Evolutionary conservation across 2,113 vertebrate species (phyloP).

Genomic region (Dermatemys mawii): DNA sequence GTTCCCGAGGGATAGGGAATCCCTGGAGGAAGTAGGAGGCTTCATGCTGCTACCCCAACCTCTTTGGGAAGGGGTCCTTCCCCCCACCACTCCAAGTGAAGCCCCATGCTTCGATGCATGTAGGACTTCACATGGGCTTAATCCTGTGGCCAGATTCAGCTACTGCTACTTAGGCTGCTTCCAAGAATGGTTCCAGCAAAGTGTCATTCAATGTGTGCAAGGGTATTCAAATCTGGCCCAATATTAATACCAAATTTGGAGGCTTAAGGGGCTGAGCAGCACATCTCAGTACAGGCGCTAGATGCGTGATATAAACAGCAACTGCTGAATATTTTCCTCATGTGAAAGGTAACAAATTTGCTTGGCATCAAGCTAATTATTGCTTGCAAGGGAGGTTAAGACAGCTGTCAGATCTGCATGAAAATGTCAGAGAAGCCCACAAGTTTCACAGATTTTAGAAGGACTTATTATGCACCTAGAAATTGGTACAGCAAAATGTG

Average conservation of each 20-base stretch:
- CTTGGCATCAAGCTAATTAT: conserved; percentile 65
- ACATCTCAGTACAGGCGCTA: conserved; percentile 51
- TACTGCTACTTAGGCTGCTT: not conserved
- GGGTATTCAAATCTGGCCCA: conserved; percentile 21
- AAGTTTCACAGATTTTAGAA: conserved; percentile 71
- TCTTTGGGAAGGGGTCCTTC: not conserved
- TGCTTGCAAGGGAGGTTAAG: conserved; percentile 58
- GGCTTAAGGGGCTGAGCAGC: not conserved
- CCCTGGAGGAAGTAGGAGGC: not conserved
- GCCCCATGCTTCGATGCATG: not conserved
- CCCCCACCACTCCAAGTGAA: not conserved
- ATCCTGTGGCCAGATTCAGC: not conserved
- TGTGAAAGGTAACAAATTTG: conserved; percentile 63
- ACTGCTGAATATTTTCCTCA: conserved; percentile 27
- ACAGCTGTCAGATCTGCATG: conserved; percentile 24
- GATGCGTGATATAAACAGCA: conserved; percentile 40
- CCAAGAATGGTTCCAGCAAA: not conserved
- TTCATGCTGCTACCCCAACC: not conserved
- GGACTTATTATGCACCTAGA: conserved; percentile 69
- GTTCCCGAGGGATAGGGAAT: not conserved
- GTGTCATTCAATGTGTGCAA: not conserved
- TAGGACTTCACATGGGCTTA: not conserved
- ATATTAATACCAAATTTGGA: conserved; percentile 46
- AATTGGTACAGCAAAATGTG: conserved; percentile 70
- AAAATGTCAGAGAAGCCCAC: conserved; percentile 73